Percentiles rank a stretch among this genome's conserved stretches.
phyloP scores from a whole-genome alignment of 2,888 invertebrate genomes.

The Pedicia rivosa region DNA sequence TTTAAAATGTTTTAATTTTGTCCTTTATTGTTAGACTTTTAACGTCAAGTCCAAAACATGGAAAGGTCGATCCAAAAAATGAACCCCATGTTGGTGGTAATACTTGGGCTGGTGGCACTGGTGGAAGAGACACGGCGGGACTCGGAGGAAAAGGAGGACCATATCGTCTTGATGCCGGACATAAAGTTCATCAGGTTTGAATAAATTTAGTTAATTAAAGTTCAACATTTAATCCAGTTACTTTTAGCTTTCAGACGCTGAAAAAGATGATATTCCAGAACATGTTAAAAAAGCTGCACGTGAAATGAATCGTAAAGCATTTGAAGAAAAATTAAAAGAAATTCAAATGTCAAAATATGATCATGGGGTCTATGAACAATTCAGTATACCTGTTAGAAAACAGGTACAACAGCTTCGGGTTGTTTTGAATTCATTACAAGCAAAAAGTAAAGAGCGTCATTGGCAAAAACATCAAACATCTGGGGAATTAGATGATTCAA shows the following conservation, averaged over 20 bases:
- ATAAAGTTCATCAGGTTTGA: constrained; percentile 89
- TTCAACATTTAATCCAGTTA: too few relatives aligned
- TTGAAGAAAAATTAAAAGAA: constrained; percentile 70
- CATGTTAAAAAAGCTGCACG: constrained; percentile 76
- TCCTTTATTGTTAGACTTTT: constrained; percentile 38
- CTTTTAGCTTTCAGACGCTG: constrained; percentile 74
- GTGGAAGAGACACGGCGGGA: constrained; percentile 88
- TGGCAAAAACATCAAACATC: constrained; percentile 90
- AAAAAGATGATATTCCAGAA: constrained; percentile 81
- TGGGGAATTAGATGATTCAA: constrained; percentile 89
- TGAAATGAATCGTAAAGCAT: constrained; percentile 85
- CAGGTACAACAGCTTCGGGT: constrained; percentile 65
- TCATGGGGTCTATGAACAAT: constrained; percentile 70
- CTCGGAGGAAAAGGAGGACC: constrained; percentile 94
- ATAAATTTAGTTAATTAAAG: too few relatives aligned
- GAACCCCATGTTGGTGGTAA: constrained; percentile 93
- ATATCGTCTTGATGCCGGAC: constrained; percentile 84
- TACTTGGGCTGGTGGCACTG: constrained; percentile 92
- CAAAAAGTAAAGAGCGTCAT: constrained; percentile 84
- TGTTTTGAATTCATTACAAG: constrained; percentile 74
- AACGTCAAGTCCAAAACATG: constrained; percentile 72
- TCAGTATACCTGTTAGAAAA: constrained; percentile 56
- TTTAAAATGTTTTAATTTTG: neutral
- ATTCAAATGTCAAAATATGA: constrained; percentile 93
- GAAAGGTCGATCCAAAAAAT: constrained; percentile 78